phyloP scores from a whole-genome alignment of 2,113 vertebrate species.

The Thamnaconus septentrionalis region DNA sequence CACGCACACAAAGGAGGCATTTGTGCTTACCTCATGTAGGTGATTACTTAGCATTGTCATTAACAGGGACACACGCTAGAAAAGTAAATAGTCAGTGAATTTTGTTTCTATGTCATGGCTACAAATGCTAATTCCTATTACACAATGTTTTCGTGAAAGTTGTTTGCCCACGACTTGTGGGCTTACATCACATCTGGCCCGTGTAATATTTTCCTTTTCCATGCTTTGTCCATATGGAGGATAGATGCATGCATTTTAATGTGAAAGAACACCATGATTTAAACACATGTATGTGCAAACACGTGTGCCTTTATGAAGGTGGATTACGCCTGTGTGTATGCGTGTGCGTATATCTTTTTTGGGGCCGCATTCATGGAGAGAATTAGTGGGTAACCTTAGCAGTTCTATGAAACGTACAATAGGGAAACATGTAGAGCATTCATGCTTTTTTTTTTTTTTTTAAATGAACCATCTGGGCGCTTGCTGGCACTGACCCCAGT shows the following conservation, averaged over 20 bases:
- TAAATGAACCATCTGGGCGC: conserved; percentile 67
- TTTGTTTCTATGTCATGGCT: not conserved
- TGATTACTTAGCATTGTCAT: not conserved
- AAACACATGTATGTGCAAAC: conserved; percentile 22
- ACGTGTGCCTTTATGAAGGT: conserved; percentile 10
- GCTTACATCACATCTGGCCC: conserved; percentile 30
- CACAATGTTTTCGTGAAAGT: no score
- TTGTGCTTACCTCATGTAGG: not conserved
- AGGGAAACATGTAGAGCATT: conserved; percentile 40
- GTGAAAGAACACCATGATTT: conserved; percentile 21
- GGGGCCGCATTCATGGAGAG: conserved; percentile 5
- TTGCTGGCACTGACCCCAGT: conserved; percentile 53
- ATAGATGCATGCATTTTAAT: conserved; percentile 47
- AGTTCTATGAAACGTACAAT: conserved; percentile 40
- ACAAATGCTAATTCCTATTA: no score
- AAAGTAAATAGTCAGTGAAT: not conserved
- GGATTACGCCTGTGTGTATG: conserved; percentile 8
- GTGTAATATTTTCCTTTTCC: not conserved
- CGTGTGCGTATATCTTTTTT: not conserved
- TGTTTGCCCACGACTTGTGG: no score
- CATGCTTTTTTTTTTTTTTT: conserved; percentile 60
- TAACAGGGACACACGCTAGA: no score
- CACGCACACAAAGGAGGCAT: no score
- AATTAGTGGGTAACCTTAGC: conserved; percentile 34
- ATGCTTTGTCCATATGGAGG: conserved; percentile 38